A percentile compares a stretch with the other conserved stretches of the same genome.
Conservation (phyloP, 1,140 invertebrate genomes). For the Megalopta genalis region DNA sequence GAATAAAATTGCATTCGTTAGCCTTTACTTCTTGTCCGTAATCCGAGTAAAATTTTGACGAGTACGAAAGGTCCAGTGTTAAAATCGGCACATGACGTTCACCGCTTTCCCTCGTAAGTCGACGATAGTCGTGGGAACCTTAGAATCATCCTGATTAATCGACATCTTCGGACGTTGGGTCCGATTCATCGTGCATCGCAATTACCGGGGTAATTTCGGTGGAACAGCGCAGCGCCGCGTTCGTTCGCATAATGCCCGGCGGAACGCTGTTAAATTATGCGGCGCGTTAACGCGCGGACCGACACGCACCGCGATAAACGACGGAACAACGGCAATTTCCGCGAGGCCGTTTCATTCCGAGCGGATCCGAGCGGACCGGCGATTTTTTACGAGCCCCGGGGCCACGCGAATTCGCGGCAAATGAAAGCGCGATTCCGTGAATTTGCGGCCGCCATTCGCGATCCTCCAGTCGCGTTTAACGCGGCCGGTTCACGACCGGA, state of each 20-base stretch:
- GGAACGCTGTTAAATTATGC: slow-evolving; percentile 27
- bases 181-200: background rate
- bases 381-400: background rate
- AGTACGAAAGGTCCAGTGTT: no score
- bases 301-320: background rate
- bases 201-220: slow-evolving; percentile 22
- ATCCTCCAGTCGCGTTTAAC: no score
- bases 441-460: background rate
- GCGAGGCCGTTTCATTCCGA: background rate
- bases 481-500: no score
- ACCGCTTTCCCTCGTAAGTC: no score
- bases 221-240: background rate
- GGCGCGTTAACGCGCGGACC: background rate
- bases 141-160: no score
- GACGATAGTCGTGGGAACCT: no score
- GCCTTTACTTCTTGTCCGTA: no score
- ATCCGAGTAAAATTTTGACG: no score
- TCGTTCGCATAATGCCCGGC: slow-evolving; percentile 16
- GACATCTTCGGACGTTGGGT: background rate
- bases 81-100: no score
- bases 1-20: no score
- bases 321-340: background rate
- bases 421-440: background rate
- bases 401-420: background rate
- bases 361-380: background rate